Conservation (phyloP, 2,797 vertebrate genomes). For the Steatocranus sp. region DNA sequence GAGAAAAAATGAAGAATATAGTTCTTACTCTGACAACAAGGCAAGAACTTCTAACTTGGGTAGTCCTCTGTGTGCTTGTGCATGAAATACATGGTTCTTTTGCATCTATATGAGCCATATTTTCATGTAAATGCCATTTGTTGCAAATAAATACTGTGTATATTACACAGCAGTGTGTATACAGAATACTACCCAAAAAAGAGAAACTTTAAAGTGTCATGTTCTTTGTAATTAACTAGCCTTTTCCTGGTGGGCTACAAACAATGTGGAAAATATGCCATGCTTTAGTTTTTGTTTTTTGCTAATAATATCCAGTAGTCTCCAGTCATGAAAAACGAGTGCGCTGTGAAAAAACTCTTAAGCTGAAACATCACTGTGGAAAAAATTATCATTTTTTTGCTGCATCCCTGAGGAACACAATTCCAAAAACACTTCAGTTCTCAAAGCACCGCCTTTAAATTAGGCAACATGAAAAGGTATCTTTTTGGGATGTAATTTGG, state of each 20-base stretch:
- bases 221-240: not conserved
- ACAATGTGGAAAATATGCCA: not conserved
- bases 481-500: not conserved
- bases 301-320: not conserved
- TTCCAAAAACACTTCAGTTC: conserved; percentile 19
- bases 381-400: not conserved
- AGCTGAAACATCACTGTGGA: conserved; percentile 3
- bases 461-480: conserved; percentile 9
- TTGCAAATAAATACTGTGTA: not conserved
- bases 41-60: not conserved
- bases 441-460: conserved; percentile 24
- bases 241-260: not conserved
- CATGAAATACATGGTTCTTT: not conserved
- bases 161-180: not conserved
- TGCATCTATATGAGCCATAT: not conserved
- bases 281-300: not conserved
- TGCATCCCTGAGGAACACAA: conserved; percentile 6
- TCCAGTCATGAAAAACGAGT: not conserved
- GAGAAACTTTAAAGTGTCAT: not conserved
- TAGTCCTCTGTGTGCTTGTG: not conserved
- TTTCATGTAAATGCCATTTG: not conserved
- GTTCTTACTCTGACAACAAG: not conserved
- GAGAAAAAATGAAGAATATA: not conserved
- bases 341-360: not conserved
- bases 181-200: not conserved